Evolutionary conservation across 2,888 invertebrate genomes (phyloP).

Genomic region (Lasius fuliginosus): DNA sequence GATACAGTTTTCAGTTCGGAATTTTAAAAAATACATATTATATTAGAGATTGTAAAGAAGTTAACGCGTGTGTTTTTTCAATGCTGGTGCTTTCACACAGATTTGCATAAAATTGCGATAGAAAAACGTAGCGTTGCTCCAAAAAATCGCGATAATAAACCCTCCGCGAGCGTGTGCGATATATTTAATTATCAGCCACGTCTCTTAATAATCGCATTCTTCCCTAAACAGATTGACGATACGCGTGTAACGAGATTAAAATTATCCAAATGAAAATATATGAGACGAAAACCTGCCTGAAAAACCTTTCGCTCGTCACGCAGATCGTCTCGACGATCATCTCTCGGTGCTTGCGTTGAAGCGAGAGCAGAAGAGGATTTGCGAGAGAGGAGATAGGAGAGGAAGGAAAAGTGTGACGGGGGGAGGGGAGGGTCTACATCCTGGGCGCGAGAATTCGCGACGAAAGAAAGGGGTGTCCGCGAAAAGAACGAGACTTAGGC

Average conservation of each 20-base stretch:
- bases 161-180: background rate
- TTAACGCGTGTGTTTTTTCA: background rate
- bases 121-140: too few species aligned
- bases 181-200: background rate
- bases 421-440: slow-evolving; percentile 4
- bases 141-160: background rate
- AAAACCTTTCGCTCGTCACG: background rate
- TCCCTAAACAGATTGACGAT: background rate
- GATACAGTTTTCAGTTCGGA: background rate
- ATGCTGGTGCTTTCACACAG: background rate
- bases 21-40: background rate
- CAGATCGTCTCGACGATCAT: background rate
- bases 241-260: background rate
- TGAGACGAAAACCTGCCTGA: background rate
- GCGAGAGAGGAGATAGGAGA: slow-evolving; percentile 9
- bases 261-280: background rate
- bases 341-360: slow-evolving; percentile 28
- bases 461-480: slow-evolving; percentile 2
- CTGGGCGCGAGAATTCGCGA: slow-evolving; percentile 11
- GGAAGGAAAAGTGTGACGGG: background rate
- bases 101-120: background rate
- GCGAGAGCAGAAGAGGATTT: slow-evolving; percentile 2
- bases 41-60: background rate
- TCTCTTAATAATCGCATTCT: background rate
- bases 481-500: slow-evolving; percentile 42